Evolutionary conservation across 2,113 vertebrate species (phyloP).

Genomic region (Protobothrops mucrosquamatus): DNA sequence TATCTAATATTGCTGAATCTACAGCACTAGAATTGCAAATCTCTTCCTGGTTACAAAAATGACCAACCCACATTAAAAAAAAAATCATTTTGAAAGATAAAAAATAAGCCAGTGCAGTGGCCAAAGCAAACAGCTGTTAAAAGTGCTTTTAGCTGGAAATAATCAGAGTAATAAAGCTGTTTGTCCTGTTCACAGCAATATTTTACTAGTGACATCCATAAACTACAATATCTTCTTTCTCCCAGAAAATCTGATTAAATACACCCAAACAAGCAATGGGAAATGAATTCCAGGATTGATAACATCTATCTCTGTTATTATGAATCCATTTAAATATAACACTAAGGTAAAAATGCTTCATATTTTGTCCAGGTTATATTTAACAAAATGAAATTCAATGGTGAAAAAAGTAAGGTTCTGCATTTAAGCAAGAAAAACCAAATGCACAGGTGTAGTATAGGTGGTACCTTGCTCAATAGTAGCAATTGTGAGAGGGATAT

Average conservation of each 20-base stretch:
- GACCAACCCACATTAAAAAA: slow-evolving; percentile 68
- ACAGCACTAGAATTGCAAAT: slow-evolving; percentile 72
- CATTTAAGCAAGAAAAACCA: no score
- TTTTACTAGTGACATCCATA: slow-evolving; percentile 76
- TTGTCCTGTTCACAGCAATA: slow-evolving; percentile 80
- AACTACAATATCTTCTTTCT: slow-evolving; percentile 55
- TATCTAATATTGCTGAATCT: slow-evolving; percentile 74
- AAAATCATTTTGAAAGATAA: slow-evolving; percentile 51
- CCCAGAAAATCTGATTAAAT: slow-evolving; percentile 71
- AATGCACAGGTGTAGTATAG: no score
- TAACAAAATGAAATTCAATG: neutral
- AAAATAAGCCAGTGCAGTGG: slow-evolving; percentile 53
- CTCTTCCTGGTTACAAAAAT: slow-evolving; percentile 79
- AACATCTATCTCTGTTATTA: slow-evolving; percentile 36
- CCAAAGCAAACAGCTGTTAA: slow-evolving; percentile 84
- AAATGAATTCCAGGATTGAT: slow-evolving; percentile 51
- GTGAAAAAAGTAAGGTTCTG: no score
- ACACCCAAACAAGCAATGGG: slow-evolving; percentile 43
- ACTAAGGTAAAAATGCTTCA: slow-evolving; percentile 29
- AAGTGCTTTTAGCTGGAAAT: slow-evolving; percentile 80
- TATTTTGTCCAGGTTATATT: slow-evolving; percentile 45
- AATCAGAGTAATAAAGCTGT: slow-evolving; percentile 78
- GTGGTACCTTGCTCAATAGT: no score
- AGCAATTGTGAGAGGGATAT: no score
- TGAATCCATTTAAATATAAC: slow-evolving; percentile 51